These are phyloP conservation scores for Lichenostomus cassidix DNA, from an alignment of 2,113 vertebrate species.

Conservation along the genomic window DNA sequence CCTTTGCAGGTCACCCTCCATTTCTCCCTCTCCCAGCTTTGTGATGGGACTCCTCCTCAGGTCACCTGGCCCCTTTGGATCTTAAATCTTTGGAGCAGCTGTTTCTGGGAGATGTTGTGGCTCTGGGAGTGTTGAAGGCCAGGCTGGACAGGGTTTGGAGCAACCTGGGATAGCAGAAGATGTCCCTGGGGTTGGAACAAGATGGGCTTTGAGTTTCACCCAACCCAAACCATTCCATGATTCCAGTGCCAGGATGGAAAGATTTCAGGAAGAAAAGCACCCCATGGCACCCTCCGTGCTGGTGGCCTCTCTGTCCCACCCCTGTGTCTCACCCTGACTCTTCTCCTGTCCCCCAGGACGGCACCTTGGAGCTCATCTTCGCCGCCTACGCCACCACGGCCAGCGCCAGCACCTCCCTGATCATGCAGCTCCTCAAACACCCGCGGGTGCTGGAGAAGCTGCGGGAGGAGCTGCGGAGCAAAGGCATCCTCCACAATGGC, in stretches of 20 bases:
- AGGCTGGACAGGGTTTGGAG: not conserved
- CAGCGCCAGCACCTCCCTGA: conserved; percentile 93
- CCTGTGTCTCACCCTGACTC: not conserved
- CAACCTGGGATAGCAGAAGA: accelerated
- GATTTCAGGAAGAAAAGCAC: accelerated
- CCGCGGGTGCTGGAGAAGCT: conserved; percentile 90
- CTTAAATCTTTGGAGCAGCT: not conserved
- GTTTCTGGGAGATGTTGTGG: not conserved
- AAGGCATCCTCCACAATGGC: conserved; percentile 89
- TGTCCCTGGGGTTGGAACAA: not conserved
- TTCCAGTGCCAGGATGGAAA: not conserved
- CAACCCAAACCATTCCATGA: not conserved
- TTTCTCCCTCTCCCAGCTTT: not conserved
- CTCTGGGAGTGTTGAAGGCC: accelerated
- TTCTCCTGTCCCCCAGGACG: conserved; percentile 76
- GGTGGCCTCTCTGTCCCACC: not conserved
- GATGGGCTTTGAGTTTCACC: accelerated
- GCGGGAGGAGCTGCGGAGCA: conserved; percentile 86
- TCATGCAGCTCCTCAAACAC: conserved; percentile 95
- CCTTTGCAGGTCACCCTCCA: accelerated
- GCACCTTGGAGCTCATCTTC: conserved; percentile 96
- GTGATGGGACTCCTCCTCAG: not conserved
- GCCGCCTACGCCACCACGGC: conserved; percentile 95
- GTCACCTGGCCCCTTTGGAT: not conserved
- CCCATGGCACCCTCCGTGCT: accelerated